These are phyloP conservation scores for Gadopsis marmoratus DNA, from an alignment of 2,797 vertebrate genomes.

Conservation along the genomic window DNA sequence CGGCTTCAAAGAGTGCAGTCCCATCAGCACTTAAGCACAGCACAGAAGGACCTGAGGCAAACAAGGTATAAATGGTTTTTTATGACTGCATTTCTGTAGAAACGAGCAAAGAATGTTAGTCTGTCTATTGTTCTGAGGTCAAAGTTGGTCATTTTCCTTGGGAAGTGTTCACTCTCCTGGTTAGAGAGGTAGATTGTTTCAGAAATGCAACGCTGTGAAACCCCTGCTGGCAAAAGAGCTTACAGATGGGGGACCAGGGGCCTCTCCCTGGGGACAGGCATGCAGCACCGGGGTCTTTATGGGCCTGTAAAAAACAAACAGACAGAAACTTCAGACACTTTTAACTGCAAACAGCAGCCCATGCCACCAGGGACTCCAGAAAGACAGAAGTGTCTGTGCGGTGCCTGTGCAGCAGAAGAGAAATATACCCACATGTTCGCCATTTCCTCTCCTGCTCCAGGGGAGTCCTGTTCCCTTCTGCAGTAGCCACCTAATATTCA, in stretches of 20 bases:
- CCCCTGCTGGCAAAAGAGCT: conserved; percentile 83
- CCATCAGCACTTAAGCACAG: conserved; percentile 65
- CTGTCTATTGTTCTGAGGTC: conserved; percentile 42
- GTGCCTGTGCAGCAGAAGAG: conserved; percentile 50
- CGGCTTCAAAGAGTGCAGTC: conserved; percentile 54
- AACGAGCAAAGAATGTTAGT: conserved; percentile 17
- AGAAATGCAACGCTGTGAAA: conserved; percentile 76
- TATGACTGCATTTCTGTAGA: conserved; percentile 14
- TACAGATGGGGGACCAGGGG: conserved; percentile 82
- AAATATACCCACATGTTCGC: conserved; percentile 73
- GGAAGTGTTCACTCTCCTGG: conserved; percentile 60
- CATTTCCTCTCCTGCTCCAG: conserved; percentile 81
- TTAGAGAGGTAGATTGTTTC: conserved; percentile 59
- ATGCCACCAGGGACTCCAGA: conserved; percentile 60
- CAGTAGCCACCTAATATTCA: conserved; percentile 79
- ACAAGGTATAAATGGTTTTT: conserved; percentile 76
- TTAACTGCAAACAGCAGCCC: conserved; percentile 82
- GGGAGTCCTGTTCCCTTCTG: conserved; percentile 65
- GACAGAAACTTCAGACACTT: conserved; percentile 82
- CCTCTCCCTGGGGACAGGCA: conserved; percentile 79
- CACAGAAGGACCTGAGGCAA: conserved; percentile 70
- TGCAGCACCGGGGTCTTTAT: conserved; percentile 80
- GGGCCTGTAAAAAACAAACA: conserved; percentile 81
- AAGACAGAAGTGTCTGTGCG: conserved; percentile 61
- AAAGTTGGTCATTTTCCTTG: conserved; percentile 36